These are phyloP conservation scores for Sardina pilchardus DNA, from an alignment of 2,113 vertebrate species.

Conservation along the genomic window DNA sequence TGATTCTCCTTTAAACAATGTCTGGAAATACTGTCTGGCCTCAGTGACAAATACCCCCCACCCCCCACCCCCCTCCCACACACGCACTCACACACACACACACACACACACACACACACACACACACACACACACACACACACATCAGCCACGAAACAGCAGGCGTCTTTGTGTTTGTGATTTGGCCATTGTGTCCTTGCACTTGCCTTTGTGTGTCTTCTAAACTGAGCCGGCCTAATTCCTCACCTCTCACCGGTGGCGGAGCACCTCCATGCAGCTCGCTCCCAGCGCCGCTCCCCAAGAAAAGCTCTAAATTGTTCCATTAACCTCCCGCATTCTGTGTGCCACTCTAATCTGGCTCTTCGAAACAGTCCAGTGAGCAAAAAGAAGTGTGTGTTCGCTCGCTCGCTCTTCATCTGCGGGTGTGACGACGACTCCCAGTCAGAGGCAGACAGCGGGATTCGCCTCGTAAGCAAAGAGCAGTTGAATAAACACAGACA, in stretches of 20 bases:
- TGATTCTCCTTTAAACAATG: neutral
- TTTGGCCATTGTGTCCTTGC: neutral
- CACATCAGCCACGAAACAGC: neutral
- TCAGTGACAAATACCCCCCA: neutral
- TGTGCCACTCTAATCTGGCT: constrained; percentile 43
- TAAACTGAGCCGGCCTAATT: neutral
- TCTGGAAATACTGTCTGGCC: neutral
- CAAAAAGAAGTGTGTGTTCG: constrained; percentile 39
- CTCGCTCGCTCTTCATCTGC: constrained; percentile 43
- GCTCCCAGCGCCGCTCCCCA: constrained; percentile 10
- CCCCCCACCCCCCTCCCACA: neutral
- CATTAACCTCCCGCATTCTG: constrained; percentile 60
- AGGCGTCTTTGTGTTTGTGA: neutral
- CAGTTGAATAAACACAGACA: constrained; percentile 35
- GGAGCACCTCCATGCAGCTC: neutral
- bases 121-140: too few relatives aligned
- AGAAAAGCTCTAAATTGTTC: constrained; percentile 53
- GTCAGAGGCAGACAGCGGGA: constrained; percentile 32
- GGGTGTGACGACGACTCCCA: constrained; percentile 39
- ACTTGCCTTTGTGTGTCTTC: neutral
- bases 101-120: too few relatives aligned
- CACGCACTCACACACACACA: too few relatives aligned
- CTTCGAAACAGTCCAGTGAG: constrained; percentile 36
- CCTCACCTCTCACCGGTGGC: neutral
- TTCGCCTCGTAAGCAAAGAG: constrained; percentile 26